Conservation (phyloP, 2,797 vertebrate genomes). For the Pitangus sulphuratus region DNA sequence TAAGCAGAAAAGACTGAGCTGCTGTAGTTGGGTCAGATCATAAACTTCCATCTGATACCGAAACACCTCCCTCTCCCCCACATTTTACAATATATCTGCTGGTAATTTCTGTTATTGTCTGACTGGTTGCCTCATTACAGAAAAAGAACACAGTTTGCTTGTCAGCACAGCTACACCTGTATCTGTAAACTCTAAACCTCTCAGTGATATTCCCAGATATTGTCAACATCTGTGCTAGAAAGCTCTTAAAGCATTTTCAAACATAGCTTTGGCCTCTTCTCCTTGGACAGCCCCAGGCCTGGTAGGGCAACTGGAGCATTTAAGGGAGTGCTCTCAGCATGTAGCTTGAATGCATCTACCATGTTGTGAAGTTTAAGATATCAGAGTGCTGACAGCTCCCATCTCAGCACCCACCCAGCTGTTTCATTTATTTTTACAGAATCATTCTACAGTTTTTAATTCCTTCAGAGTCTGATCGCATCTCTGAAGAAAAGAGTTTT, state of each 20-base stretch:
- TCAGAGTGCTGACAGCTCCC: not conserved
- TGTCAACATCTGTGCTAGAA: not conserved
- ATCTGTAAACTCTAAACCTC: not conserved
- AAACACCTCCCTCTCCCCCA: accelerated
- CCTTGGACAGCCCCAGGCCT: not conserved
- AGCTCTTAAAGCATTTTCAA: not conserved
- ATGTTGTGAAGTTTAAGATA: not conserved
- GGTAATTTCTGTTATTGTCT: not conserved
- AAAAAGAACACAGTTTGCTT: not conserved
- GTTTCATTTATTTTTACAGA: not conserved
- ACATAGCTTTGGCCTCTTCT: not conserved
- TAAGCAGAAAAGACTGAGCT: not conserved
- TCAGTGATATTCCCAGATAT: not conserved
- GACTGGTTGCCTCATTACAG: not conserved
- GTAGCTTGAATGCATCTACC: not conserved
- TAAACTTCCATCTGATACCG: not conserved
- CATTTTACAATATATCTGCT: accelerated
- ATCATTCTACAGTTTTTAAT: not conserved
- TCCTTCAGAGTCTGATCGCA: not conserved
- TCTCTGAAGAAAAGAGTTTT: not conserved
- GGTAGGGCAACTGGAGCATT: not conserved
- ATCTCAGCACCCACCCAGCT: not conserved
- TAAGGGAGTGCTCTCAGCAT: not conserved
- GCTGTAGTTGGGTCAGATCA: not conserved
- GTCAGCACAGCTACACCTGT: not conserved